These are phyloP conservation scores for Cosmia pyralina DNA, from an alignment of 2,888 invertebrate species.

Conservation along the genomic window DNA sequence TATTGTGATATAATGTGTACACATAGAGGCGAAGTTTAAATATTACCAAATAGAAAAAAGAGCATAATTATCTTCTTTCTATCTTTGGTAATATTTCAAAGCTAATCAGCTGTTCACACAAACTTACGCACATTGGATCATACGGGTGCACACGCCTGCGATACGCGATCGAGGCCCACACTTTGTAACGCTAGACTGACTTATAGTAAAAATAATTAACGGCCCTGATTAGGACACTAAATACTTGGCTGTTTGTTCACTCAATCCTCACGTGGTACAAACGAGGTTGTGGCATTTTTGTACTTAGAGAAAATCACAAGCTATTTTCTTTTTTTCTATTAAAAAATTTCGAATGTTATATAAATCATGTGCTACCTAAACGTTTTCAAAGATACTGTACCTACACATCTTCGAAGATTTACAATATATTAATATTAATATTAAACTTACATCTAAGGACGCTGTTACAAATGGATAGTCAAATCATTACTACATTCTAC, in stretches of 20 bases:
- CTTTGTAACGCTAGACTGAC: conserved; percentile 10
- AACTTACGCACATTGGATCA: conserved; percentile 11
- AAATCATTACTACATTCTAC: too few species aligned
- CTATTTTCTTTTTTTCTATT: neutral
- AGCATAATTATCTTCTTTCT: neutral
- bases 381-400: too few species aligned
- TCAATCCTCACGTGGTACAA: neutral
- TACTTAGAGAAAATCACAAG: neutral
- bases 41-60: neutral
- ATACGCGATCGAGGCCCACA: neutral
- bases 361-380: too few species aligned
- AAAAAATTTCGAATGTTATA: too few species aligned
- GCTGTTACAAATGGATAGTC: too few species aligned
- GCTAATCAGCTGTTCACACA: neutral
- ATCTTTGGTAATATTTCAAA: too few species aligned
- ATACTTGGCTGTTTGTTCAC: neutral
- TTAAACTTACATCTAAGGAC: too few species aligned
- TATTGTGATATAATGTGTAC: too few species aligned
- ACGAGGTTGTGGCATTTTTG: neutral
- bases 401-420: too few species aligned
- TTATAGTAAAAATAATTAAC: conserved; percentile 12
- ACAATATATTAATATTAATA: too few species aligned
- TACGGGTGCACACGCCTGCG: conserved; percentile 24
- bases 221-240: conserved; percentile 5
- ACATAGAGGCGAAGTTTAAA: neutral